Conservation (phyloP, 2,797 vertebrate genomes). For the Botia kubotai region DNA sequence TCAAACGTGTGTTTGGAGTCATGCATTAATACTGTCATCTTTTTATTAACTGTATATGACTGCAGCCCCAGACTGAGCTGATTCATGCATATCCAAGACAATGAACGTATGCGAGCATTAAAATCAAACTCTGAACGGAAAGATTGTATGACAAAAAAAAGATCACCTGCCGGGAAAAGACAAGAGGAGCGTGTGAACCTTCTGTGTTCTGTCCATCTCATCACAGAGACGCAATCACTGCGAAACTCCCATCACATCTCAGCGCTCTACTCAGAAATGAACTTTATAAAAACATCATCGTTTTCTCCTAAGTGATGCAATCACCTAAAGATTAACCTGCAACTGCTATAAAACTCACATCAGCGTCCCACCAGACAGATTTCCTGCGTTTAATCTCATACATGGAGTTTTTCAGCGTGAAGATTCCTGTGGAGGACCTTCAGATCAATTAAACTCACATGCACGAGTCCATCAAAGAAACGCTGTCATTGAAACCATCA, state of each 20-base stretch:
- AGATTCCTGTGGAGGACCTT: conserved; percentile 49
- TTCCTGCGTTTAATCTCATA: conserved; percentile 52
- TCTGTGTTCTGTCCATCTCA: conserved; percentile 14
- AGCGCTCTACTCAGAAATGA: background rate
- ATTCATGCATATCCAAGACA: conserved; percentile 40
- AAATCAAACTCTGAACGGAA: conserved; percentile 28
- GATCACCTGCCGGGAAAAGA: conserved; percentile 42
- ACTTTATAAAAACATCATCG: conserved; percentile 2
- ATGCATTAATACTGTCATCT: conserved; percentile 42
- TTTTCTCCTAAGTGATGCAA: background rate
- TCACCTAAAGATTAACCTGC: conserved; percentile 10
- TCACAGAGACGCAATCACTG: background rate
- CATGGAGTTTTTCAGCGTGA: conserved; percentile 42
- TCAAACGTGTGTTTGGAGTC: background rate
- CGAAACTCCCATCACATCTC: background rate
- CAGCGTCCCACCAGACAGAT: conserved; percentile 37
- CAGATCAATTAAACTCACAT: conserved; percentile 46
- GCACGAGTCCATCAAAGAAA: conserved; percentile 48
- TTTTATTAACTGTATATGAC: conserved; percentile 28
- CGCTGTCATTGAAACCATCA: conserved; percentile 32
- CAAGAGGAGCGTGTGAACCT: conserved; percentile 23
- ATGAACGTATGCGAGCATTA: conserved; percentile 33
- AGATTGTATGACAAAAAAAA: conserved; percentile 27
- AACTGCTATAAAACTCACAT: conserved; percentile 1
- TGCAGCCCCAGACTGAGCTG: conserved; percentile 17